These are phyloP conservation scores for Malurus splendens DNA, from an alignment of 2,797 vertebrate genomes.

Conservation along the genomic window DNA sequence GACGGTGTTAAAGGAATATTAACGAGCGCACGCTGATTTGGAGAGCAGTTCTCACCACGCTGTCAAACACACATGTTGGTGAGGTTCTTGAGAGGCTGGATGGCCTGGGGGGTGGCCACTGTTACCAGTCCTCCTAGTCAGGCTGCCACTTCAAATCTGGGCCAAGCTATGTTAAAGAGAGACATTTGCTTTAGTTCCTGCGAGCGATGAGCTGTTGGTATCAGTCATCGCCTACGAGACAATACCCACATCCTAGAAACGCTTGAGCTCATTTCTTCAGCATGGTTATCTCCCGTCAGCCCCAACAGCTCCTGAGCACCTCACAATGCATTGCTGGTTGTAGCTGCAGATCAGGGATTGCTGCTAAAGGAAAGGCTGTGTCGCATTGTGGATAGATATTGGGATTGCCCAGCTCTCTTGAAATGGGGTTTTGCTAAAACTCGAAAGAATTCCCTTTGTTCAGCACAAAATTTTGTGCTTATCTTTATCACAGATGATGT, in stretches of 20 bases:
- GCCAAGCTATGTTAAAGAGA: not conserved
- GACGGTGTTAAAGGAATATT: slow-evolving; percentile 54
- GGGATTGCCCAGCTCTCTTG: not conserved
- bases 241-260: not conserved
- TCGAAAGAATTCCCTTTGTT: not conserved
- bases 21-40: slow-evolving; percentile 14
- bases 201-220: not conserved
- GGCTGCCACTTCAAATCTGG: slow-evolving; percentile 29
- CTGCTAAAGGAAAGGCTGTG: not conserved
- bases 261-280: not conserved
- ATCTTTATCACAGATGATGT: not conserved
- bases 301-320: not conserved
- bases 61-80: slow-evolving; percentile 22
- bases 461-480: not conserved
- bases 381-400: not conserved
- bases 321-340: not conserved
- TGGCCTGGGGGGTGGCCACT: not conserved
- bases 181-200: not conserved
- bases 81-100: not conserved
- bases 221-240: not conserved
- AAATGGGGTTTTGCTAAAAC: not conserved
- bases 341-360: not conserved
- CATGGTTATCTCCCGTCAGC: not conserved
- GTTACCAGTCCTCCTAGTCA: not conserved
- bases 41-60: slow-evolving; percentile 37